Base-by-base conservation (phyloP, 2,888 invertebrate genomes). In the Craniophora ligustri region DNA sequence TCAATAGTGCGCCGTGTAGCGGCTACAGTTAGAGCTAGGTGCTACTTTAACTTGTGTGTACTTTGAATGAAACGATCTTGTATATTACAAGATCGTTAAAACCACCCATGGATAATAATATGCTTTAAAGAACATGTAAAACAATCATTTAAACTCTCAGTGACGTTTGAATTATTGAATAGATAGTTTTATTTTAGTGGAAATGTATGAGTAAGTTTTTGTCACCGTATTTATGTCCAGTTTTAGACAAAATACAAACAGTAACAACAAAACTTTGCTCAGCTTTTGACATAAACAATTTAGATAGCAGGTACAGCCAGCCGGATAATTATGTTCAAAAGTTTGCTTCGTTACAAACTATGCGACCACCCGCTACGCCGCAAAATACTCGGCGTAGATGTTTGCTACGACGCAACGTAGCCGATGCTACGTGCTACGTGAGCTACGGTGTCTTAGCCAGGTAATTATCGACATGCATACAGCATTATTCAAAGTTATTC, bases 371-470 rank as follows among this genome's bases (percentile, higher is more conserved):
- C 23, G 8, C 13, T 21, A 21, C 21, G 13, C 30, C 16, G 5
- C 16, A 11, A n/a, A 7, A 10, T 10, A 10, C 7, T 6, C 26
- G 11, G 14, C 38, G 15, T 40, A 60, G 18, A 15, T 2, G 0
- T 1, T 14, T 16, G 65, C 58, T 65, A 60, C 40, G 58, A 10
- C 65, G 58, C 40, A 47, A 10, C 65, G 58, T 57, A 64, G 65
- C 30, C 1, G n/a, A 7, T 26, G 2, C 3, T 3, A 6, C 5
- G n/a, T n/a, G 8, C 18, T 39, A 28, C 10, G 21, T 6, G 14
- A 7, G 36, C 63, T 63, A 46, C 35, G 26, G 13, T 23, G 10
- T 18, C 13, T 34, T 41, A 58, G 47, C 14, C 4, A 7, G 6
- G 5, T 5, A 14, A 19, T 13, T 13, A 11, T 2, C 10, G 10